Percentiles rank a stretch among this genome's conserved stretches.
Evolutionary conservation across 2,888 invertebrate species (phyloP).

Genomic region (Schizotus pectinicornis): DNA sequence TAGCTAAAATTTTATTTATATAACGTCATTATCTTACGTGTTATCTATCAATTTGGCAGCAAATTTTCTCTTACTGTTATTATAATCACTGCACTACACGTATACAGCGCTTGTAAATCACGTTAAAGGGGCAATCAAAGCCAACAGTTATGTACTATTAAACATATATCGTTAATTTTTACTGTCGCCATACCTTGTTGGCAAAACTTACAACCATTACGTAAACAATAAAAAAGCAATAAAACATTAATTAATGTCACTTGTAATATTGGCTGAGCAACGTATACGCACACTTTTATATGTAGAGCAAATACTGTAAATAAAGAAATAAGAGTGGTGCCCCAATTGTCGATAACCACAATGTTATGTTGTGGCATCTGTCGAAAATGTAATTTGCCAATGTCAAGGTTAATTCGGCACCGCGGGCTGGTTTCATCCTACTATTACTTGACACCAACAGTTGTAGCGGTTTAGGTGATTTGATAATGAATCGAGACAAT

Average conservation of each 20-base stretch:
- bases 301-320: neutral
- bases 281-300: neutral
- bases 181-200: conserved; percentile 8
- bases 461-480: too few relatives aligned
- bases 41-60: too few relatives aligned
- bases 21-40: too few relatives aligned
- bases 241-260: neutral
- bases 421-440: too few relatives aligned
- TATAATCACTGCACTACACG: too few relatives aligned
- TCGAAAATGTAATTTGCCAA: neutral
- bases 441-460: too few relatives aligned
- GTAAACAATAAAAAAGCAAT: conserved; percentile 8
- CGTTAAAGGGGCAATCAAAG: conserved; percentile 15
- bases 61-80: too few relatives aligned
- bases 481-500: too few relatives aligned
- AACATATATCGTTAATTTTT: conserved; percentile 12
- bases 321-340: neutral
- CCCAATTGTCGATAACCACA: neutral
- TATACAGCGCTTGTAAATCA: conserved; percentile 9
- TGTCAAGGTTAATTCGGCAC: neutral
- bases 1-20: too few relatives aligned
- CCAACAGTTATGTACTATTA: conserved; percentile 13
- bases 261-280: neutral
- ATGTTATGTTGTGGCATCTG: neutral
- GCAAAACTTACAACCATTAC: conserved; percentile 12